These are phyloP conservation scores for Polymixis flavicincta DNA, from an alignment of 2,888 invertebrate species.

Conservation along the genomic window DNA sequence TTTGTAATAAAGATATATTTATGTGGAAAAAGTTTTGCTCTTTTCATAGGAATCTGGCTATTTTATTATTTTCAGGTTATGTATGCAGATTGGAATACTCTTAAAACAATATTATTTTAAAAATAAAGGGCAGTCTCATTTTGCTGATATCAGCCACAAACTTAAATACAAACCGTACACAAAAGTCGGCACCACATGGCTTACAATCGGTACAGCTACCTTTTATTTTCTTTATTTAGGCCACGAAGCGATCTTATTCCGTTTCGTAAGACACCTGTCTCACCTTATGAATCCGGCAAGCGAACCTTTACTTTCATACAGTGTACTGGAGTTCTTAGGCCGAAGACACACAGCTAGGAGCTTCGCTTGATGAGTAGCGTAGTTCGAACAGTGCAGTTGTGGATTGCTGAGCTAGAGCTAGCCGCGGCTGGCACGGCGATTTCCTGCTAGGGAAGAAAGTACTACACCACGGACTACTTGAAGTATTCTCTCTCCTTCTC, in stretches of 20 bases:
- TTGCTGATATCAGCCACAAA: not conserved
- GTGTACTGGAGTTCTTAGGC: constrained; percentile 1
- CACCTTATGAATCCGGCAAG: constrained; percentile 25
- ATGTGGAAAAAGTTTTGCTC: too few relatives aligned
- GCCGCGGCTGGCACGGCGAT: not conserved
- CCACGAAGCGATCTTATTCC: constrained; percentile 30
- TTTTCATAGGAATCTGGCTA: too few relatives aligned
- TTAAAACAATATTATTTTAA: too few relatives aligned
- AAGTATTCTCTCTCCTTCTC: not conserved
- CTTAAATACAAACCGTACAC: not conserved
- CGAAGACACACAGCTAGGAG: not conserved
- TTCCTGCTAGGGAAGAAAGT: not conserved
- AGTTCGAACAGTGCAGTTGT: not conserved
- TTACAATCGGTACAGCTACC: constrained; percentile 18
- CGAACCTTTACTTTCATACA: constrained; percentile 35
- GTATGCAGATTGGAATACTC: too few relatives aligned
- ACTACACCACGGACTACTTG: not conserved
- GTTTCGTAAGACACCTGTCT: constrained; percentile 51
- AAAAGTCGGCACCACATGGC: constrained; percentile 14
- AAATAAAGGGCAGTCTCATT: too few relatives aligned
- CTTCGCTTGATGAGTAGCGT: too few relatives aligned
- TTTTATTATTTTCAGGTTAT: too few relatives aligned
- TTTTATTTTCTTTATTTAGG: constrained; percentile 32
- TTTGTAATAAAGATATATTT: too few relatives aligned
- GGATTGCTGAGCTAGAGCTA: not conserved